Evolutionary conservation across 2,797 vertebrate species (phyloP), one percentile per base, ranked within the genome.

Genomic region (Emys orbicularis): DNA sequence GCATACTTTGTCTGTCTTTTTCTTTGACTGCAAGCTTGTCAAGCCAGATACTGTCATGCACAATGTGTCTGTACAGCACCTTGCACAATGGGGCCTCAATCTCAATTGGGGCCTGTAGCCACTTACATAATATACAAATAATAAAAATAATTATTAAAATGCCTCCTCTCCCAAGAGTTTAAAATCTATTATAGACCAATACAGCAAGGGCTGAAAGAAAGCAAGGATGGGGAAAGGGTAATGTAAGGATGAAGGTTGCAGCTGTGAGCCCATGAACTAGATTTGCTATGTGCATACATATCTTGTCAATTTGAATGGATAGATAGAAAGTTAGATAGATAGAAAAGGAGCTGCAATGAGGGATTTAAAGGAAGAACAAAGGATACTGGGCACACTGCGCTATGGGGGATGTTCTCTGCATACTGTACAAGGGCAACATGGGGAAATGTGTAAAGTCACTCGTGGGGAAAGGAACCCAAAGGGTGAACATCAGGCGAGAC

Each of bases 111-210:
- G 80, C 54, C 81, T 84, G n/a, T 27, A 90, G 82, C 65, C 61
- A 94, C 16, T 85, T 37, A 13, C 93, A 1, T 80, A 56, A 59
- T 77, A 84, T 19, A 84, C 21, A 76, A 81, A 84, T 56, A 88
- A 79, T 21, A 79, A 84, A 59, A 88, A 74, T 50, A 59, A 49
- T n/a, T 41, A 82, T 81, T 47, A 8, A 93, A 81, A 18, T 91
- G 8, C 44, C 93, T 57, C 76, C 87, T 76, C 27, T 94, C 76
- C 49, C 52, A 79, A 41, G 76, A 93, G 74, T 90, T 96, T 84
- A 92, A 93, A 93, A 91, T 85, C 79, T 59, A 18, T 87, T 91
- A 44, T 61, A 84, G 37, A 47, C 57, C 93, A 90, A 87, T 84
- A 68, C 2, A 87, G 52, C 52, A 81, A 31, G 25, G 79, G 74